Base-by-base conservation (phyloP, 2,888 invertebrate genomes). In the Sepiola atlantica region DNA sequence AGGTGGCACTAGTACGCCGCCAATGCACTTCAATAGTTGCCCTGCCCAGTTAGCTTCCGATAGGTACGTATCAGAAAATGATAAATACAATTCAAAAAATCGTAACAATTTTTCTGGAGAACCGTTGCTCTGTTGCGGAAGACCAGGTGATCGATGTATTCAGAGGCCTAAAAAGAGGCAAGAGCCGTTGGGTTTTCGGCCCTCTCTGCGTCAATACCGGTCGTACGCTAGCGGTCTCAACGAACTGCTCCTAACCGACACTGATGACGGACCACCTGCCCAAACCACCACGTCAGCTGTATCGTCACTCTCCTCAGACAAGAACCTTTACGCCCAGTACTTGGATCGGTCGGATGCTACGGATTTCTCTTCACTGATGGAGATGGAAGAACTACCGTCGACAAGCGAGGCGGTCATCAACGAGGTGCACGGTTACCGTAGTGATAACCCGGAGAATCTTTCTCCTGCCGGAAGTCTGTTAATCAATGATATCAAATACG, bases 141-240 rank as follows among this genome's bases (percentile, higher is more conserved):
- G 10, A 14, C 14, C 77, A 16, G 32, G 32, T 77, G n/a, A 32
- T n/a, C 3, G 77, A 16, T 32, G 1, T 16, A 4, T 77, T n/a
- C 77, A 77, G n/a, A 77, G 77, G 4, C 77, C 77, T n/a, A 77
- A 77, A 77, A 12, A n/a, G 4, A 77, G 77, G 18, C 77, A 32
- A 55, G 28, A 92, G 28, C 92, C 45, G 1, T 92, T 55, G 28
- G 92, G 92, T 92, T 35, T 45, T 55, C 54, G 92, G 28, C 10
- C 92, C 28, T 92, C n/a, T 45, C 12, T 55, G n/a, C 92, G 92
- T 54, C 92, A 92, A 55, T 92, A 92, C 55, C 92, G 54, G n/a
- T 92, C 92, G 24, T 92, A 92, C 10, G n/a, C 92, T 92, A 20
- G n/a, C 28, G 92, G 92, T 16, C 92, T 92, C 21, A 92, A 92